phyloP scores from a whole-genome alignment of 1,140 invertebrate species.

The Leptinotarsa undecemlineata region DNA sequence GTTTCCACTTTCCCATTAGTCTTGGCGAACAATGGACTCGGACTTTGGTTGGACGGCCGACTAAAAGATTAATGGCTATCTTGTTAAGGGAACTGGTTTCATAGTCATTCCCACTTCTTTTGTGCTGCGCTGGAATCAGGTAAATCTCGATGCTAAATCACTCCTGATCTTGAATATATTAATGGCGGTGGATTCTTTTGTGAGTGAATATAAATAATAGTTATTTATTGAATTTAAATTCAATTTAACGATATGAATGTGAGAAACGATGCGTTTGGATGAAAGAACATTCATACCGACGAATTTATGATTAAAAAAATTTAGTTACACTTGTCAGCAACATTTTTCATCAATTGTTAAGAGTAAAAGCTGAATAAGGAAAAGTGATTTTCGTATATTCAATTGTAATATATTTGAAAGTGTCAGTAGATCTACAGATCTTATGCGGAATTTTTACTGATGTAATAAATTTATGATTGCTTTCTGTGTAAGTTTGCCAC shows the following conservation, averaged over 20 bases:
- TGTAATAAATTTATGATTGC: too few relatives aligned
- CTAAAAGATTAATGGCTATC: conserved; percentile 42
- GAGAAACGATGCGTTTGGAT: conserved; percentile 3
- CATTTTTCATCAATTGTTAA: too few relatives aligned
- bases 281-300: background rate
- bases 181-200: conserved; percentile 17
- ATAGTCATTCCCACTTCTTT: conserved; percentile 22
- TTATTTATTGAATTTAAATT: conserved; percentile 15
- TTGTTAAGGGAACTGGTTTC: conserved; percentile 28
- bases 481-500: too few relatives aligned
- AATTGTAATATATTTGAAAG: too few relatives aligned
- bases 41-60: conserved; percentile 38
- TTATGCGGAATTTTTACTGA: too few relatives aligned
- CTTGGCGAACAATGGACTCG: conserved; percentile 40
- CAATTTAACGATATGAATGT: conserved; percentile 9
- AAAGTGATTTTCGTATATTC: too few relatives aligned
- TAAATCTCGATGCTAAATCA: conserved; percentile 17
- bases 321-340: background rate
- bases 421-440: too few relatives aligned
- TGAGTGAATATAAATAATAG: conserved; percentile 11
- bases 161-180: conserved; percentile 14
- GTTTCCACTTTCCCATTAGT: conserved; percentile 41
- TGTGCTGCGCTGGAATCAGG: conserved; percentile 17
- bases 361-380: too few relatives aligned
- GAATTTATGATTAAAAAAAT: background rate